Evolutionary conservation across 2,113 vertebrate genomes (phyloP), one percentile per base, ranked within the genome.

Genomic region (Gavia stellata): DNA sequence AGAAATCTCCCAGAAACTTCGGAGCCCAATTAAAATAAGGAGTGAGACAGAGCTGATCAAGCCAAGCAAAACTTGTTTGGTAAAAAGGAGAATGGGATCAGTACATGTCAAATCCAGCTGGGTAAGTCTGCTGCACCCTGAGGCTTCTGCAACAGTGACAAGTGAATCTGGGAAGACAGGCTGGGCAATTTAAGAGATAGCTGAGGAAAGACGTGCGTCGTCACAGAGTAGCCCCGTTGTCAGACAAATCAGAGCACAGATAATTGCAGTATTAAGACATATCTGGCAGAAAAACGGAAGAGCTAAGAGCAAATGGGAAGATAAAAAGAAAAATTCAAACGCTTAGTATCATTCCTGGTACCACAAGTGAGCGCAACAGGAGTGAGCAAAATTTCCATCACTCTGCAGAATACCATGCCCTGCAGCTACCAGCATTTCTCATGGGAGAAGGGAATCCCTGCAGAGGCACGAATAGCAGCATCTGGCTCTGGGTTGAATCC

Each of bases 391-490:
- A 72, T 86, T 75, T 73, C 90, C 3, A 2, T 71, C 68, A 45
- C 42, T 85, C 47, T 75, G 92, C 86, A 93, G 63, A 86, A 59
- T 3, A 58, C 11, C 63, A 67, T 12, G 24, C 82, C 81, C 72
- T 90, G 85, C 90, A 90, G 88, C 86, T 74, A 40, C 26, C 79
- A 78, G 86, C 65, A 17, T 73, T 52, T 47, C 88, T 68, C 17
- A 0, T 4, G 94, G 94, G 92, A 96, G 65, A 81, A 94, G 75
- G 90, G 95, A 96, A 93, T 93, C 86, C 96, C 92, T 93, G 88
- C 94, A 93, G 96, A 75, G 88, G 68, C 80, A 75, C 2, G 3
- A 91, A 88, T 6, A 93, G 68, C 80, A 88, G 88, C 88, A 74
- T 78, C 92, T 84, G 80, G 50, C 44, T 90, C 63, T 26, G 52